Conservation (phyloP, 1,140 invertebrate species). For the Tetramorium alpestre region DNA sequence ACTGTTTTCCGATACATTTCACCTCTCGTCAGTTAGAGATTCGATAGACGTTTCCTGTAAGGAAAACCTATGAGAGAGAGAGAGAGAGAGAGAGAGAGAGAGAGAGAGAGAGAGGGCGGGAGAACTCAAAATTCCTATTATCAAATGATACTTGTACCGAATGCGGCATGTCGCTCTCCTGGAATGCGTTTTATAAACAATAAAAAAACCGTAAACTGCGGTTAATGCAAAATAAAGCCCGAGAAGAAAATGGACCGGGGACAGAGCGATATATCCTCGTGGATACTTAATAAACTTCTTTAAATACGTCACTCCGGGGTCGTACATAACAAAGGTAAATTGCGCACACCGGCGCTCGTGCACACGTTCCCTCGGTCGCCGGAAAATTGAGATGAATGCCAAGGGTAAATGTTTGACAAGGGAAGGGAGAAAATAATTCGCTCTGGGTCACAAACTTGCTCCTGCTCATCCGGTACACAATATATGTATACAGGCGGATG, state of each 20-base stretch:
- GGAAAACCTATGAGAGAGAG: background rate
- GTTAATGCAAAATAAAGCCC: background rate
- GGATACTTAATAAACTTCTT: conserved; percentile 27
- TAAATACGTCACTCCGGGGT: background rate
- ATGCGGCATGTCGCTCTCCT: background rate
- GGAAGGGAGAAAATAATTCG: conserved; percentile 16
- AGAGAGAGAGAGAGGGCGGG: too few species aligned
- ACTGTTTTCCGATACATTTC: conserved; percentile 41
- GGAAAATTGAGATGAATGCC: conserved; percentile 54
- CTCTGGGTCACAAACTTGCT: background rate
- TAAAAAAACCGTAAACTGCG: background rate
- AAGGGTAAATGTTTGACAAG: conserved; percentile 62
- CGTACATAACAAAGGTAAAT: conserved; percentile 24
- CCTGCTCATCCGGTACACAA: background rate
- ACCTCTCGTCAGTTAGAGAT: conserved; percentile 31
- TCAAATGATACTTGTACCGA: background rate
- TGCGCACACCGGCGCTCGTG: too few species aligned
- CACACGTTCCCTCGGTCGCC: background rate
- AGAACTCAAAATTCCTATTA: conserved; percentile 15
- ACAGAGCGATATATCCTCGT: background rate
- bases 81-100: background rate
- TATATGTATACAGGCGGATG: background rate
- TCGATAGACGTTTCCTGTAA: background rate
- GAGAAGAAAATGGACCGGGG: background rate
- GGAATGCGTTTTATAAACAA: background rate